Conservation (phyloP, 2,888 invertebrate genomes). For the Pristionchus exspectatus region DNA sequence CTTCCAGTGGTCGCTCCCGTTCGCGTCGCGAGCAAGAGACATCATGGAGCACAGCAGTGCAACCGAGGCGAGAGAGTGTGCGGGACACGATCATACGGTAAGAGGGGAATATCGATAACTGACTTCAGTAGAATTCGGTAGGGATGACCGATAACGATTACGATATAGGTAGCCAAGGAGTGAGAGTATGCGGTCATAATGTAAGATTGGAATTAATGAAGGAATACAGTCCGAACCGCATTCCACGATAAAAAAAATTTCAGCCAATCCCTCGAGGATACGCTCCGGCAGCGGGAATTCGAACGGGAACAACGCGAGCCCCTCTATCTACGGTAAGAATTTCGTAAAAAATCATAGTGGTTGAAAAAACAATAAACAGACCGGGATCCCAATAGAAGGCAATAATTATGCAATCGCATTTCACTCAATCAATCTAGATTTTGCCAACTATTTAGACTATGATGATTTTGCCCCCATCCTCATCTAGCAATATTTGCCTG, state of each 20-base stretch:
- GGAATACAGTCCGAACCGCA: too few species aligned
- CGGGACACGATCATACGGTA: constrained; percentile 50
- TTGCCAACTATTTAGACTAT: too few species aligned
- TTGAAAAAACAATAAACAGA: neutral
- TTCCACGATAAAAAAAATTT: too few species aligned
- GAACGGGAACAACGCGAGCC: constrained; percentile 12
- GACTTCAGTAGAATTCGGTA: neutral
- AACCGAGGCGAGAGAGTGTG: constrained; percentile 48
- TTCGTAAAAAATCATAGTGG: neutral
- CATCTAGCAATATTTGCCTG: too few species aligned
- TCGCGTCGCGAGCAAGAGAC: constrained; percentile 28
- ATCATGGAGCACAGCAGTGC: neutral
- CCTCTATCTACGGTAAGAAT: neutral
- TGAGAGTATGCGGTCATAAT: neutral
- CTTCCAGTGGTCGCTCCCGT: constrained; percentile 17
- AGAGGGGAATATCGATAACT: neutral
- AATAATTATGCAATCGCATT: neutral
- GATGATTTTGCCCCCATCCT: too few species aligned
- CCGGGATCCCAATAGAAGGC: neutral
- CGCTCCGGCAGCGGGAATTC: neutral
- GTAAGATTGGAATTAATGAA: neutral
- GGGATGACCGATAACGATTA: neutral
- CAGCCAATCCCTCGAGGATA: constrained; percentile 52
- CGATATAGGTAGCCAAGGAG: too few species aligned
- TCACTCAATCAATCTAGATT: too few species aligned